Conservation (phyloP, 1,140 invertebrate genomes). For the Ridgeia piscesae region DNA sequence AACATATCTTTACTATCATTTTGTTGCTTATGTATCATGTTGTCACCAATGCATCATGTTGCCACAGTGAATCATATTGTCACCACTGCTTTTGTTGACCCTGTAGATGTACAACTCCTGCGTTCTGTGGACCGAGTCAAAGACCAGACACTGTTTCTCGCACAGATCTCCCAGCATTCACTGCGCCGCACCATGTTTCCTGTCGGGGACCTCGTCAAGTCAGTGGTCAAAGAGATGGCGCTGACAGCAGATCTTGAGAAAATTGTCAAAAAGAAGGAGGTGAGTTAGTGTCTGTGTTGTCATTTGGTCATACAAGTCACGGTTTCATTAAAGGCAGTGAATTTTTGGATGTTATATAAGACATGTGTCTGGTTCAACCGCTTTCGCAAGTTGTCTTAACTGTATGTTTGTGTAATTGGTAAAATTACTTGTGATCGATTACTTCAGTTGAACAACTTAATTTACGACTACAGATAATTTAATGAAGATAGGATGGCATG, state of each 20-base stretch:
- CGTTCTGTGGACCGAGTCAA: constrained; percentile 75
- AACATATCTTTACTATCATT: too few species aligned
- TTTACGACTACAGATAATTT: not conserved
- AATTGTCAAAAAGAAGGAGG: constrained; percentile 81
- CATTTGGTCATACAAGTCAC: not conserved
- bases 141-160: constrained; percentile 95
- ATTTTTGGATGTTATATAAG: not conserved
- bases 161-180: constrained; percentile 76
- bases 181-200: constrained; percentile 88
- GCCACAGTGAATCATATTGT: not conserved
- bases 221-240: constrained; percentile 80
- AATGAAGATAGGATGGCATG: not conserved
- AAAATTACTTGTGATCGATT: not conserved
- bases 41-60: not conserved
- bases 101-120: constrained; percentile 69
- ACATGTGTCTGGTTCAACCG: not conserved
- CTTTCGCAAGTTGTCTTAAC: not conserved
- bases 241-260: constrained; percentile 68
- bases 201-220: constrained; percentile 75
- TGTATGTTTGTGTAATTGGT: not conserved
- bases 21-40: not conserved
- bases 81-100: not conserved
- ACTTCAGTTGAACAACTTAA: not conserved
- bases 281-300: constrained; percentile 31
- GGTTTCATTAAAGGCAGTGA: not conserved